A percentile compares a stretch with the other conserved stretches of the same genome.
Conservation (phyloP, 1,140 invertebrate species). For the Drosophila nikananu region DNA sequence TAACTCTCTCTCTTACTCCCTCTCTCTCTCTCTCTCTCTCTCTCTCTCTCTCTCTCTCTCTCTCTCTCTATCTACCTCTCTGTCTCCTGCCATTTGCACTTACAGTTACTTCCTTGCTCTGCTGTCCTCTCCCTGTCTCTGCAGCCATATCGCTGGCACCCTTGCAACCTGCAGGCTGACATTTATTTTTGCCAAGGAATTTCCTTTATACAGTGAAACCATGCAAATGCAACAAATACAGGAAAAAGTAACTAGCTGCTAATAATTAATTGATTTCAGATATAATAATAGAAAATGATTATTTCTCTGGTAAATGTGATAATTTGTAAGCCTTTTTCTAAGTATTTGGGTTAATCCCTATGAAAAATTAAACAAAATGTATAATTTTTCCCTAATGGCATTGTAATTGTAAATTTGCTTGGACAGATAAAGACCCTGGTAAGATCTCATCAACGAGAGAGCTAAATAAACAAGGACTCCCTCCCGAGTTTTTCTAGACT, state of each 20-base stretch:
- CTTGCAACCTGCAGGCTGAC: slow-evolving; percentile 9
- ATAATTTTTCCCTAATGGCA: no score
- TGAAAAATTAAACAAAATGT: no score
- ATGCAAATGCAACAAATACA: background rate
- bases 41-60: no score
- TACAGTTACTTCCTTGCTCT: slow-evolving; percentile 12
- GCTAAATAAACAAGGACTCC: no score
- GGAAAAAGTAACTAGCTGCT: background rate
- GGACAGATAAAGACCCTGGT: background rate
- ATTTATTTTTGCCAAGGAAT: slow-evolving; percentile 13
- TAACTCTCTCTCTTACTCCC: background rate
- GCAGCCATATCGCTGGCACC: background rate
- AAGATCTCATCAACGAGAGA: no score
- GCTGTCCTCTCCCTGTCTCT: background rate
- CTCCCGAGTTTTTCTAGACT: no score
- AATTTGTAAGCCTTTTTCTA: no score
- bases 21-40: background rate
- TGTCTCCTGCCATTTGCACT: slow-evolving; percentile 7
- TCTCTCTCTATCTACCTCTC: background rate
- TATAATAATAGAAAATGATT: background rate
- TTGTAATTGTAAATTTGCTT: background rate
- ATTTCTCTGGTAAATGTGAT: background rate
- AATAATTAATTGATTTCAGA: background rate
- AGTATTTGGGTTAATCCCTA: no score
- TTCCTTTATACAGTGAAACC: slow-evolving; percentile 11